These are phyloP conservation scores for Metopia argyrocephala DNA, from an alignment of 2,888 invertebrate genomes.

Conservation along the genomic window DNA sequence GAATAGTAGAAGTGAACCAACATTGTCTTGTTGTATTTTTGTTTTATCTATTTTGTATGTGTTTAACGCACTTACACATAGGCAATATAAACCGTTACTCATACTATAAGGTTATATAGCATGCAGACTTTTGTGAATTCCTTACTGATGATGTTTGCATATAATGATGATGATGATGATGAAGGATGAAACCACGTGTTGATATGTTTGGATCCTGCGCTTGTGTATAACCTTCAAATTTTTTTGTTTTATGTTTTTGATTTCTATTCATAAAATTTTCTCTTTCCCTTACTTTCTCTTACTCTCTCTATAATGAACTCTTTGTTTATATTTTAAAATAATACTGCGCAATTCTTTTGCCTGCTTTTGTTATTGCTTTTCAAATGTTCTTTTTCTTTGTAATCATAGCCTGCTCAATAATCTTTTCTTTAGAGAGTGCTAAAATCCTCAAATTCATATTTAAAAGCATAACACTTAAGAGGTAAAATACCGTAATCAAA, in stretches of 20 bases:
- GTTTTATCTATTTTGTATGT: background rate
- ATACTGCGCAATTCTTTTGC: background rate
- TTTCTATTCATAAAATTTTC: background rate
- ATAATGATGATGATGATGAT: slow-evolving; percentile 51
- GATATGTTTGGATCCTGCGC: slow-evolving; percentile 78
- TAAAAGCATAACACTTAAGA: background rate
- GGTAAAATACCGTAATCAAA: slow-evolving; percentile 34
- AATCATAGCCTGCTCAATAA: background rate
- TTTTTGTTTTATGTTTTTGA: slow-evolving; percentile 6
- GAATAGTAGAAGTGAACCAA: background rate
- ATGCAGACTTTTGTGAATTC: background rate
- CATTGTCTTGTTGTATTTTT: background rate
- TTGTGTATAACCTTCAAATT: slow-evolving; percentile 66
- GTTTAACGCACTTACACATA: background rate
- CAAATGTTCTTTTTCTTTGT: too few relatives aligned
- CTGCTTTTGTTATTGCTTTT: background rate
- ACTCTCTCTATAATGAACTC: slow-evolving; percentile 7
- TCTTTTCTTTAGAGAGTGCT: slow-evolving; percentile 3
- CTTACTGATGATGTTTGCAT: slow-evolving; percentile 4
- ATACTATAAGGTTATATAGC: background rate
- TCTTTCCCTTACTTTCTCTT: background rate
- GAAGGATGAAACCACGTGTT: slow-evolving; percentile 75
- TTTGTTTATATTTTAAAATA: too few relatives aligned
- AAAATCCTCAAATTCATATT: background rate
- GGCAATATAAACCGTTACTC: background rate